Evolutionary conservation across 2,888 invertebrate species (phyloP).

Genomic region (Thereva unica): DNA sequence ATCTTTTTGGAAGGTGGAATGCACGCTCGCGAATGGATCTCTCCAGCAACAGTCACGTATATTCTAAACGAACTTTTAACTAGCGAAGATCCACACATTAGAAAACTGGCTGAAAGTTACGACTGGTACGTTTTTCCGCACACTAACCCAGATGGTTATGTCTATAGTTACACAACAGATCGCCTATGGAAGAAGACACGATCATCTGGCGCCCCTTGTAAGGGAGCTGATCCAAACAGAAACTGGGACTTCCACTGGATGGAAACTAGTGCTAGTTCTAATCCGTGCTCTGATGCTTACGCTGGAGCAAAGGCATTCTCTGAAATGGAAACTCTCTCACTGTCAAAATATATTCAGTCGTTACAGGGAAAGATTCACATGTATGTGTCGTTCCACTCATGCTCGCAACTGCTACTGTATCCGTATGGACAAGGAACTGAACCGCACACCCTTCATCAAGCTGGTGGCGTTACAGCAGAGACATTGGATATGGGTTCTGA

Average conservation of each 20-base stretch:
- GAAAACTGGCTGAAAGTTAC: slow-evolving; percentile 61
- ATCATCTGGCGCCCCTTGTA: slow-evolving; percentile 52
- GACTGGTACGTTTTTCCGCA: slow-evolving; percentile 78
- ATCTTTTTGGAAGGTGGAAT: slow-evolving; percentile 69
- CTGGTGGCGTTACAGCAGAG: slow-evolving; percentile 50
- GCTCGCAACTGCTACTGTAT: slow-evolving; percentile 70
- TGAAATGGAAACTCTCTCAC: slow-evolving; percentile 61
- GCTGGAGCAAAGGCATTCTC: slow-evolving; percentile 63
- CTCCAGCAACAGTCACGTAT: slow-evolving; percentile 67
- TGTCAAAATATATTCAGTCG: slow-evolving; percentile 63
- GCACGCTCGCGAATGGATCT: slow-evolving; percentile 77
- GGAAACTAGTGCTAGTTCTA: slow-evolving; percentile 60
- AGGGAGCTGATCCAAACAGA: slow-evolving; percentile 67
- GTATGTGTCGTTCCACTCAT: slow-evolving; percentile 77
- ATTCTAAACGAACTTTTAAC: slow-evolving; percentile 66
- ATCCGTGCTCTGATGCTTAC: slow-evolving; percentile 57
- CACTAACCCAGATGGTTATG: slow-evolving; percentile 77
- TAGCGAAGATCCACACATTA: slow-evolving; percentile 60
- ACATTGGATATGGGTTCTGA: slow-evolving; percentile 62
- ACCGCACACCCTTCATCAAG: slow-evolving; percentile 61
- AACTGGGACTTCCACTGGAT: slow-evolving; percentile 70
- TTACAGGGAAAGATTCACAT: slow-evolving; percentile 62
- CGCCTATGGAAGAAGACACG: slow-evolving; percentile 71
- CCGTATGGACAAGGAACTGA: no score
- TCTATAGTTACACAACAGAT: slow-evolving; percentile 66